Conservation (phyloP, 2,113 vertebrate species). For the Willisornis vidua region DNA sequence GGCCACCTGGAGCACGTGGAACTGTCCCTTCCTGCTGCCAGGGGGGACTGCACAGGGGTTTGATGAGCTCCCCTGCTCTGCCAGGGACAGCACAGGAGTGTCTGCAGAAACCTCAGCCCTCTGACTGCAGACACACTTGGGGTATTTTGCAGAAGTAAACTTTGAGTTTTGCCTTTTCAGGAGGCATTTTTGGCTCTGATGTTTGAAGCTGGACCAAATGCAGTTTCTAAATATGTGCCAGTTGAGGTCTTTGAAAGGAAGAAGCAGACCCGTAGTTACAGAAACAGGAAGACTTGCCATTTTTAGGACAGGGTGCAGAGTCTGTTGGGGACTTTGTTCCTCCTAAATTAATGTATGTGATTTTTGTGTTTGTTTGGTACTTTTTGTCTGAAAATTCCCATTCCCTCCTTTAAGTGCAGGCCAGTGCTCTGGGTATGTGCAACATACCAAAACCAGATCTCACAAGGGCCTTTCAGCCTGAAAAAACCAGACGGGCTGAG, state of each 20-base stretch:
- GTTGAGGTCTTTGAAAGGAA: background rate
- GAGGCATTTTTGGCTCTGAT: background rate
- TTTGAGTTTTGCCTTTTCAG: background rate
- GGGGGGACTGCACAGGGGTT: background rate
- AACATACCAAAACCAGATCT: background rate
- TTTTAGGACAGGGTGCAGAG: background rate
- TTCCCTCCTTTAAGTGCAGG: background rate
- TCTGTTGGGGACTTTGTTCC: background rate
- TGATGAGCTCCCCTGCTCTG: background rate
- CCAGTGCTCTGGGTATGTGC: background rate
- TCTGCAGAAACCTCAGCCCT: rapidly evolving
- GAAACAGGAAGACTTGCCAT: background rate
- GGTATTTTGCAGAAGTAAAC: background rate
- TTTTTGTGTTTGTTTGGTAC: background rate
- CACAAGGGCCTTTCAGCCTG: background rate
- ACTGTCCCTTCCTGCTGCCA: background rate
- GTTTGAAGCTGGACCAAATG: background rate
- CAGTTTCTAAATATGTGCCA: background rate
- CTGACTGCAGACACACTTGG: rapidly evolving
- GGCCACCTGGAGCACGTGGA: background rate
- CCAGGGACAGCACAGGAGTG: background rate
- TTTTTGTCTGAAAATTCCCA: background rate
- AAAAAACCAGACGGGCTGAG: background rate
- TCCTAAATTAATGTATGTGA: background rate
- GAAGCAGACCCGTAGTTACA: background rate